Evolutionary conservation across 2,888 invertebrate genomes (phyloP), one percentile per base, ranked within the genome.

Genomic region (Orthosia incerta): DNA sequence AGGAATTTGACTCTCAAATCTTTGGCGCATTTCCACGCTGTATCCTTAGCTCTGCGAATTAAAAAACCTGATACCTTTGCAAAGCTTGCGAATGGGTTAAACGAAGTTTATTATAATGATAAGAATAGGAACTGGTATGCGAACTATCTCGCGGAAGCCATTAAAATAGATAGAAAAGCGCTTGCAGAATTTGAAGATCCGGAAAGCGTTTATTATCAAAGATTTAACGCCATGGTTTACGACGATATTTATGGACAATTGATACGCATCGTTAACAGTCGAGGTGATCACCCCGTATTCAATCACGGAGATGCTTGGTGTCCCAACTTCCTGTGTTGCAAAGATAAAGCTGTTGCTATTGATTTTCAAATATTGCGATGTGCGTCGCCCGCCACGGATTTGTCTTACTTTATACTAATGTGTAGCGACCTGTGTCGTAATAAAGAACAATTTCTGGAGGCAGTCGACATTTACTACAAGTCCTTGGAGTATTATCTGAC

Each of bases 261-360:
- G 5, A 87, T 91, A 12, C 69, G 86, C 15, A 76, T 91, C 51
- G 73, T 83, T 9, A 80, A 80, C 4, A 84, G 78, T 15, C 71
- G 77, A 15, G 88, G 90, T 18, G 82, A 89, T 20, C 77, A 90
- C 59, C 81, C 89, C 4, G 91, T 91, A 0, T 74, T 94, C 1
- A 90, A 89, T 65, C 93, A 94, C 51, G 94, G 93, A 3, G 94
- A 94, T 70, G 90, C 91, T 4, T 93, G 93, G 94, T 86, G 87
- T 61, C 83, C 89, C 0, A 94, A 94, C 65, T 94, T 94, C 66
- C 76, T 93, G n/a, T 85, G 79, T 71, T 89, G 89, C 0, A 83
- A 87, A 57, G 80, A 90, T 3, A 88, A 85, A 71, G 88, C 87
- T 11, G 88, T 92, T 0, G 87, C 87, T 0, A 89, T 94, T 45